Percentiles rank a stretch among this genome's conserved stretches.
Evolutionary conservation across 2,888 invertebrate genomes (phyloP).

Genomic region (Rhingia rostrata): DNA sequence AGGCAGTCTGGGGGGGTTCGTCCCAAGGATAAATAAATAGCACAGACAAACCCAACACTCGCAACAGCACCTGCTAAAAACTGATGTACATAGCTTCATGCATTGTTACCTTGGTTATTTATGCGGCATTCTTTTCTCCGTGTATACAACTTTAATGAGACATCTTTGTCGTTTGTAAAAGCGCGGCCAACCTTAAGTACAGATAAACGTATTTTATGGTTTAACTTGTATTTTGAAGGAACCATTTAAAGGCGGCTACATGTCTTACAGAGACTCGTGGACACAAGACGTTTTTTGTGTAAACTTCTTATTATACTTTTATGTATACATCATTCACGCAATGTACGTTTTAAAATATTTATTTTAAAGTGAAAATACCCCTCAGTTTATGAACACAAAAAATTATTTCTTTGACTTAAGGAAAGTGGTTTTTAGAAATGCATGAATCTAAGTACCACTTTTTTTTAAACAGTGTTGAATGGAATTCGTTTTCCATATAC

Average conservation of each 20-base stretch:
- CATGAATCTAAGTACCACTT: no score
- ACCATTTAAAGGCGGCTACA: background rate
- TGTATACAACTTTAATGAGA: constrained; percentile 63
- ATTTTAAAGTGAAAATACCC: background rate
- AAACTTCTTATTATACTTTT: background rate
- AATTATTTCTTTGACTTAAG: no score
- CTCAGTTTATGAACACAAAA: no score
- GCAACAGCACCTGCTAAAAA: constrained; percentile 52
- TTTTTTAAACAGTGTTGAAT: no score
- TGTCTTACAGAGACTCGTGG: background rate
- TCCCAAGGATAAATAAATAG: constrained; percentile 14
- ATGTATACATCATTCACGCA: background rate
- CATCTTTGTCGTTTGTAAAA: constrained; percentile 33
- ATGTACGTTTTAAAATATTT: background rate
- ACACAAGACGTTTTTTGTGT: background rate
- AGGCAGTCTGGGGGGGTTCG: constrained; percentile 11
- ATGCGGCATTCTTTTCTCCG: constrained; percentile 45
- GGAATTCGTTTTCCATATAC: no score
- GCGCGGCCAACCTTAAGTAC: constrained; percentile 20
- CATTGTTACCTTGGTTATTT: constrained; percentile 46
- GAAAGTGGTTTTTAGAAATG: no score
- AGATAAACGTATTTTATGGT: constrained; percentile 38
- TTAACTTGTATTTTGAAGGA: constrained; percentile 2
- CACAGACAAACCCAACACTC: constrained; percentile 18
- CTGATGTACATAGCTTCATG: background rate